Percentiles rank a stretch among this genome's conserved stretches.
Evolutionary conservation across 2,888 invertebrate species (phyloP).

Genomic region (Elmis aenea): DNA sequence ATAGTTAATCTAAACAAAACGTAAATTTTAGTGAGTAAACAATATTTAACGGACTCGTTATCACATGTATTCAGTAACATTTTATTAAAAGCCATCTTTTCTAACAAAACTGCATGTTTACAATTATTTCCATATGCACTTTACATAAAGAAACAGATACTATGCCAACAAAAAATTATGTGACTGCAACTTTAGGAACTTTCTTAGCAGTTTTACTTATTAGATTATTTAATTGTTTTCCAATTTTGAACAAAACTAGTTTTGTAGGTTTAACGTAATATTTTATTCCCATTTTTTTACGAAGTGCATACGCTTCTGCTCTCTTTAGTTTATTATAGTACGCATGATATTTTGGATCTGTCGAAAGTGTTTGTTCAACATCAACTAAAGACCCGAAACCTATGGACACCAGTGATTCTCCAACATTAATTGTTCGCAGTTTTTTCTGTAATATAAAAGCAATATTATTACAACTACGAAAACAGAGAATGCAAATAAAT

Average conservation of each 20-base stretch:
- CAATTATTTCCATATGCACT: no score
- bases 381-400: conserved; percentile 67
- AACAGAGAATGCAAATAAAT: not conserved
- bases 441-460: conserved; percentile 35
- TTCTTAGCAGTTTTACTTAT: no score
- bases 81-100: no score
- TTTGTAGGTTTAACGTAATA: conserved; percentile 46
- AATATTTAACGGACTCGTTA: no score
- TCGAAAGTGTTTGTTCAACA: conserved; percentile 62
- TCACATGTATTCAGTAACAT: no score
- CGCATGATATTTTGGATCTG: conserved; percentile 35
- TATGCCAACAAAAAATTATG: no score
- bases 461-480: conserved; percentile 1
- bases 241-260: conserved; percentile 20
- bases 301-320: conserved; percentile 47
- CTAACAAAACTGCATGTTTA: no score
- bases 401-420: conserved; percentile 49
- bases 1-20: no score
- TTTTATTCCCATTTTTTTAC: conserved; percentile 49
- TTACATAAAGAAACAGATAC: no score
- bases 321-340: conserved; percentile 45
- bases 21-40: no score
- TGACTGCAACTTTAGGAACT: no score
- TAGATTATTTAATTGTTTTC: conserved; percentile 16
- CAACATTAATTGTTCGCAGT: conserved; percentile 46